Evolutionary conservation across 1,140 invertebrate genomes (phyloP), one percentile per base, ranked within the genome.

Genomic region (Frieseomelitta varia): DNA sequence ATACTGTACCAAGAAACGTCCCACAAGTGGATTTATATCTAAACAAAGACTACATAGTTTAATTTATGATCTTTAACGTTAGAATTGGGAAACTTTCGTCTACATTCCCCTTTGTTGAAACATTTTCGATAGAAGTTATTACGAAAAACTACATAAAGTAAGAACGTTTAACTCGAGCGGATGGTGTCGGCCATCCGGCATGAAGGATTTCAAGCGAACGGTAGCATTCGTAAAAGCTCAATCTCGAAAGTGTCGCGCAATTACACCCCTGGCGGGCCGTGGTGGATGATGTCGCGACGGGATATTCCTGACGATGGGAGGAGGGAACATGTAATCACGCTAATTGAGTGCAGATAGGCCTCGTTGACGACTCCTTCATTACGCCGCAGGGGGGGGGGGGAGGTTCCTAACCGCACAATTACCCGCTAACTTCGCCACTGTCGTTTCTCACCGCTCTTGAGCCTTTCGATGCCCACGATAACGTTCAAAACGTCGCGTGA

Each of bases 281-380:
- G 78, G 58, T 61, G 65, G 76, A 30, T 65, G 87, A 81, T 89
- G 88, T 89, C 87, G 85, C 87, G 79, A 88, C 71, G 87, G 81
- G 81, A 82, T 81, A 84, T 63, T 86, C 85, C 51, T 76, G 69
- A 73, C 79, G 89, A 86, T 86, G 88, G 84, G 84, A 87, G 85
- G 87, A 88, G 88, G 87, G 85, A 88, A 81, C 88, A 85, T 85
- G 90, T 92, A 92, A 92, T 92, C 91, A 87, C 87, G 87, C 88
- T 92, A 92, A 92, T 92, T 92, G 91, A 92, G 92, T 92, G 90
- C 87, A 88, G 92, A 92, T 92, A 92, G 91, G 89, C 88, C 88
- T 90, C 90, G 91, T 91, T 92, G 91, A 92, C 91, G 90, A 89
- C 92, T 92, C 91, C 89, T 90, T 92, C 91, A 92, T 92, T 92